A percentile compares a stretch with the other conserved stretches of the same genome.
phyloP scores from a whole-genome alignment of 2,797 vertebrate species.

The Cossypha caffra region DNA sequence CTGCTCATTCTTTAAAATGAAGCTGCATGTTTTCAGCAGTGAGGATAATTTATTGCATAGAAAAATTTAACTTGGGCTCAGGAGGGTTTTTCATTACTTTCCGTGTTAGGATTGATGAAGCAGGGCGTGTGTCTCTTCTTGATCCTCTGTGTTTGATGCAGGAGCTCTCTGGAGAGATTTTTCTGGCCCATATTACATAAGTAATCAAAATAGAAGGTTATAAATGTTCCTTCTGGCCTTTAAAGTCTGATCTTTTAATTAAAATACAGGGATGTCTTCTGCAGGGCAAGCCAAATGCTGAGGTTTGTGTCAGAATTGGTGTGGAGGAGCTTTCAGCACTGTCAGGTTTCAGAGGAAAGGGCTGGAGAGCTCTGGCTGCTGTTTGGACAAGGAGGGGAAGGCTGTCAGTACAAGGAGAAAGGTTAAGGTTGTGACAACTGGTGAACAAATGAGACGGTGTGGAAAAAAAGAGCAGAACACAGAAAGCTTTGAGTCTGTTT shows the following conservation, averaged over 20 bases:
- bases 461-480: not conserved
- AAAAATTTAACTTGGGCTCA: not conserved
- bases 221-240: not conserved
- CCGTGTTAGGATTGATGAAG: not conserved
- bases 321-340: not conserved
- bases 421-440: not conserved
- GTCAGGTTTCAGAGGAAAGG: not conserved
- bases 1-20: not conserved
- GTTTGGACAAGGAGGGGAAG: not conserved
- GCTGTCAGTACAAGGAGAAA: not conserved
- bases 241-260: conserved; percentile 10
- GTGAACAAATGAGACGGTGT: not conserved
- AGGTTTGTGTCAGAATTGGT: not conserved
- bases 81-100: not conserved
- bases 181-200: not conserved
- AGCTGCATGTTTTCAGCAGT: not conserved
- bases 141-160: not conserved
- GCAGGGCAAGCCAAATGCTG: not conserved
- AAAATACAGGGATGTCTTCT: not conserved
- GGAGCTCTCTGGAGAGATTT: not conserved
- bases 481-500: not conserved
- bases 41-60: not conserved
- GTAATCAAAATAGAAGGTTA: not conserved
- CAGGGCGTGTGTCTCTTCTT: not conserved
- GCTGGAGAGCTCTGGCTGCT: not conserved